These are phyloP conservation scores for Lutjanus argentimaculatus DNA, from an alignment of 2,797 vertebrate species.

Conservation along the genomic window DNA sequence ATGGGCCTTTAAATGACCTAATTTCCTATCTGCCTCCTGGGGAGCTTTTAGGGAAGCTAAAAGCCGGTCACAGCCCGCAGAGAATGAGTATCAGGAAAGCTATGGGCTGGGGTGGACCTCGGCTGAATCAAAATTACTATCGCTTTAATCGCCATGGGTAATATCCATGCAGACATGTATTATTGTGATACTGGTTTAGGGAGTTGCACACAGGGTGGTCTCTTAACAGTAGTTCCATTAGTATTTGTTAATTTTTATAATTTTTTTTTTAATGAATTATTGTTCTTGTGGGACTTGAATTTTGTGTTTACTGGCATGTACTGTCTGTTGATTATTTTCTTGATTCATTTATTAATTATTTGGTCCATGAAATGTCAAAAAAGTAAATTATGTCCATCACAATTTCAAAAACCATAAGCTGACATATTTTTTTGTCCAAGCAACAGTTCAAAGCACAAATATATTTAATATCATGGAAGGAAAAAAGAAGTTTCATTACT, in stretches of 20 bases:
- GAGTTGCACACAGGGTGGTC: slow-evolving; percentile 8
- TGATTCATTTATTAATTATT: not conserved
- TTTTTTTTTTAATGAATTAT: not conserved
- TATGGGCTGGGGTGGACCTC: slow-evolving; percentile 40
- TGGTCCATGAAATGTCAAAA: not conserved
- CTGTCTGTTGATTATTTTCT: not conserved
- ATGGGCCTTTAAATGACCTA: slow-evolving; percentile 81
- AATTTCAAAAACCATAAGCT: not conserved
- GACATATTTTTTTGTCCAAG: no score
- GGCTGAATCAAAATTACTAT: slow-evolving; percentile 51
- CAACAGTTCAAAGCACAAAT: not conserved
- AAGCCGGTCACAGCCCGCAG: slow-evolving; percentile 62
- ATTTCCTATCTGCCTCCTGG: slow-evolving; percentile 76
- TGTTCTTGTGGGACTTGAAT: not conserved
- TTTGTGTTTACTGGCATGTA: not conserved
- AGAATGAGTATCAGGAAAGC: slow-evolving; percentile 63
- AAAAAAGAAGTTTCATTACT: no score
- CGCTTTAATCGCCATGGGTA: slow-evolving; percentile 38
- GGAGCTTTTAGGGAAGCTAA: slow-evolving; percentile 72
- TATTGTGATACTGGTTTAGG: slow-evolving; percentile 3
- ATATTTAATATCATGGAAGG: not conserved
- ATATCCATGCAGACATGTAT: slow-evolving; percentile 31
- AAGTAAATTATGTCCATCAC: not conserved
- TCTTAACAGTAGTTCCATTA: slow-evolving; percentile 3
- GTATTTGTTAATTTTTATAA: not conserved